Conservation (phyloP, 1,140 invertebrate species). For the Temnothorax curvispinosus region DNA sequence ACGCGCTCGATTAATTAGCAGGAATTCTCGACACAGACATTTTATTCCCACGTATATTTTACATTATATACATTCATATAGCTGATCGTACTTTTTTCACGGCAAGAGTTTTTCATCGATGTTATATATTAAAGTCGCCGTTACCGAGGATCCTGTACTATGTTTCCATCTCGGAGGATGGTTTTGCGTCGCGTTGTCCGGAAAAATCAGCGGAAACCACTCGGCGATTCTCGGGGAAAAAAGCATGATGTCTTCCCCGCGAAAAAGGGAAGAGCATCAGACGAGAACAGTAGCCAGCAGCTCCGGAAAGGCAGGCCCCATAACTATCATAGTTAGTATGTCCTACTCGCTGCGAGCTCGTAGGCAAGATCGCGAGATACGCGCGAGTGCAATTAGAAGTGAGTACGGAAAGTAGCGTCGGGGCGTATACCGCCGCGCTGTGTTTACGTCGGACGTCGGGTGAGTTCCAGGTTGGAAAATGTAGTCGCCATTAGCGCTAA, state of each 20-base stretch:
- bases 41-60: neutral
- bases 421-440: slow-evolving; percentile 62
- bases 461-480: slow-evolving; percentile 58
- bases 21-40: neutral
- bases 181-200: neutral
- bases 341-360: neutral
- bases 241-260: neutral
- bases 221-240: neutral
- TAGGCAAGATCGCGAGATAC: slow-evolving; percentile 14
- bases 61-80: neutral
- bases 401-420: slow-evolving; percentile 33
- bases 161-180: neutral
- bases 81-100: neutral
- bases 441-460: slow-evolving; percentile 51
- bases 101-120: neutral
- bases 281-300: too few relatives aligned
- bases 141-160: neutral
- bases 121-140: neutral
- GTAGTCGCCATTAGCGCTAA: slow-evolving; percentile 71
- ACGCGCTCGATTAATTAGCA: slow-evolving; percentile 37
- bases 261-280: neutral
- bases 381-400: slow-evolving; percentile 64
- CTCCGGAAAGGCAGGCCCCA: neutral
- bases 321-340: slow-evolving; percentile 1
- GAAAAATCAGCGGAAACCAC: neutral